Percentiles rank a stretch among this genome's conserved stretches.
Conservation (phyloP, 2,113 vertebrate species). For the Marmota flaviventris region DNA sequence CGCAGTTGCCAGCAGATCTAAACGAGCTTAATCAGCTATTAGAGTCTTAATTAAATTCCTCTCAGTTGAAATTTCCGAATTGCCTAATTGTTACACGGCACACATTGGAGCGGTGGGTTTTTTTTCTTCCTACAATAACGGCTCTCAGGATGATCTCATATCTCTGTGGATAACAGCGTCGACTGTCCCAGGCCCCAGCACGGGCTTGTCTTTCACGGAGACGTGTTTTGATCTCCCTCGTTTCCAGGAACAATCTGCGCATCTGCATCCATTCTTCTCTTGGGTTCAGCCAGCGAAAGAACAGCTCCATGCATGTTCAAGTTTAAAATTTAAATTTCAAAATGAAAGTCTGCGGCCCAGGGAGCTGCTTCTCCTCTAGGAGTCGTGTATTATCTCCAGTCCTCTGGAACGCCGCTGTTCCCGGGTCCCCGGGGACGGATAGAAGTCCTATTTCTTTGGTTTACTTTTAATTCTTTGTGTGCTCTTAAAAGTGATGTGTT, state of each 20-base stretch:
- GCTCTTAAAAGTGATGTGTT: slow-evolving; percentile 33
- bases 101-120: slow-evolving; percentile 60
- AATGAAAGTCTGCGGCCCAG: neutral
- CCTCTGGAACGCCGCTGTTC: neutral
- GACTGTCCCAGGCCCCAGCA: neutral
- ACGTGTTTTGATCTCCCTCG: neutral
- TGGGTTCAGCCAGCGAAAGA: neutral
- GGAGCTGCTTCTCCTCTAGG: neutral
- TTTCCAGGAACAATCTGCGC: neutral
- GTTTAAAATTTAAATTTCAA: neutral
- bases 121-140: slow-evolving; percentile 56
- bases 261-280: neutral
- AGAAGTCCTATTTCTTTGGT: slow-evolving; percentile 43
- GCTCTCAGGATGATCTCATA: slow-evolving; percentile 68
- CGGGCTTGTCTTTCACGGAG: neutral
- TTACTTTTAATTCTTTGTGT: slow-evolving; percentile 60
- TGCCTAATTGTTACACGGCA: slow-evolving; percentile 81
- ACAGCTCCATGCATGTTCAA: neutral
- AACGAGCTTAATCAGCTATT: slow-evolving; percentile 83
- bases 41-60: slow-evolving; percentile 84
- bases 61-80: slow-evolving; percentile 83
- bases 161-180: neutral
- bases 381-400: neutral
- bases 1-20: slow-evolving; percentile 76
- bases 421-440: neutral